A percentile compares a stretch with the other conserved stretches of the same genome.
Evolutionary conservation across 1,140 invertebrate species (phyloP).

Genomic region (Drosophila murphyi): DNA sequence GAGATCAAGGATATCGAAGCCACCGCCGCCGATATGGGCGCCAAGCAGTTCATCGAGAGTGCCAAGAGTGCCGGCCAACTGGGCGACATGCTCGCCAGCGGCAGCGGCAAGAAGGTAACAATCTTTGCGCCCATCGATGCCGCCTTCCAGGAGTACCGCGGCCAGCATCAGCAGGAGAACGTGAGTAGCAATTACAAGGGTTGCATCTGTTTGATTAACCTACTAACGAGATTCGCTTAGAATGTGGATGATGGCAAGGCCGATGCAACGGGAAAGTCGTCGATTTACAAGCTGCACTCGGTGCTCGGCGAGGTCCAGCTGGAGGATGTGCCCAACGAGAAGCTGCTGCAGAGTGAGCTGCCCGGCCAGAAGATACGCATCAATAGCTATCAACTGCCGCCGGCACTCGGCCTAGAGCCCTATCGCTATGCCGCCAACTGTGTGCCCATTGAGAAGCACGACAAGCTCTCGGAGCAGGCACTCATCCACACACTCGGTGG

Average conservation of each 20-base stretch:
- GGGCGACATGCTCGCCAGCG: constrained; percentile 84
- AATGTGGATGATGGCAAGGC: constrained; percentile 70
- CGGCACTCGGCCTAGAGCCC: constrained; percentile 73
- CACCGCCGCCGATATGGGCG: constrained; percentile 85
- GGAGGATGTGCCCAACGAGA: constrained; percentile 85
- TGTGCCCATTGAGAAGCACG: constrained; percentile 84
- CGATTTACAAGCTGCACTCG: constrained; percentile 84
- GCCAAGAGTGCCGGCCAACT: constrained; percentile 84
- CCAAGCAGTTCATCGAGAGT: constrained; percentile 86
- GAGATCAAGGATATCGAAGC: constrained; percentile 85
- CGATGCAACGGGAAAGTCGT: constrained; percentile 52
- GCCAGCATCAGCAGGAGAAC: constrained; percentile 70
- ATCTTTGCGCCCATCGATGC: constrained; percentile 86
- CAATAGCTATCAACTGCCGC: constrained; percentile 86
- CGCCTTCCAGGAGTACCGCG: constrained; percentile 85
- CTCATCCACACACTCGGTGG: constrained; percentile 88
- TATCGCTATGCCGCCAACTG: constrained; percentile 86
- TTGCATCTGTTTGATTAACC: not conserved
- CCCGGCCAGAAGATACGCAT: constrained; percentile 86
- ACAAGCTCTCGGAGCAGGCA: constrained; percentile 87
- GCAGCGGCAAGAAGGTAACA: constrained; percentile 83
- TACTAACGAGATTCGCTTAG: constrained; percentile 14
- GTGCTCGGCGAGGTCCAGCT: constrained; percentile 85
- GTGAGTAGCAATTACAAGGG: constrained; percentile 40
- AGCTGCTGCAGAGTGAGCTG: constrained; percentile 84